Evolutionary conservation across 92 coral and sea anemone genomes (phyloP), one percentile per base, ranked within the genome.

Genomic region (Actinernus sp.): DNA sequence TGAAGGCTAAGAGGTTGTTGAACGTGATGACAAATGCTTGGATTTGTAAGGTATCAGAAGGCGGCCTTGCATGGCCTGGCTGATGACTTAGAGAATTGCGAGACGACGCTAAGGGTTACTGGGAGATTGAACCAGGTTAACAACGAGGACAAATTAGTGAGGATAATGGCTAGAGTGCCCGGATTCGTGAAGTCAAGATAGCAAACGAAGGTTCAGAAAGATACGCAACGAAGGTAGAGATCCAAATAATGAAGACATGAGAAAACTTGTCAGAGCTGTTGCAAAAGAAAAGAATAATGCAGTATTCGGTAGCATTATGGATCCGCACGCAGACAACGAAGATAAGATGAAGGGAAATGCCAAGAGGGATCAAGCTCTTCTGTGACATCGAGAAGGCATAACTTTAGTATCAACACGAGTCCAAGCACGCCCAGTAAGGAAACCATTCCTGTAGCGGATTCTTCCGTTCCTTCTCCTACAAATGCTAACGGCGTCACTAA

Each of bases 81-180:
- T 46, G 89, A 82, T 36, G 78, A 82, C 38, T 53, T 82, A 22
- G 68, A 65, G 29, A 74, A 55, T 67, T 66, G 89, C 50, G 73
- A 59, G 26, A 74, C 48, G 18, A 61, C 49, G 34, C 52, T 82
- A 13, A 49, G 49, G 9, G 83, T 67, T 29, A 44, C 61, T 0
- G 66, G 66, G 5, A 18, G 79, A 48, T 65, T 74, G 8, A 52
- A 18, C 18, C 77, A 73, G 60, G 45, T 74, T 1, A 81, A 63
- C 57, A 71, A 21, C 25, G 86, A 80, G 51, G 77, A 69, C 26
- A 71, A 26, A 16, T 23, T 73, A 33, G 38, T 58, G 10, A 45
- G 74, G 28, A 82, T 82, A 10, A 36, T 73, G 24, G 57, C 26
- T 16, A 31, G 88, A 20, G 20, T 81, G 26, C 71, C 76, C 11